These are phyloP conservation scores for Coleophora deauratella DNA, from an alignment of 2,888 invertebrate species.

Conservation along the genomic window DNA sequence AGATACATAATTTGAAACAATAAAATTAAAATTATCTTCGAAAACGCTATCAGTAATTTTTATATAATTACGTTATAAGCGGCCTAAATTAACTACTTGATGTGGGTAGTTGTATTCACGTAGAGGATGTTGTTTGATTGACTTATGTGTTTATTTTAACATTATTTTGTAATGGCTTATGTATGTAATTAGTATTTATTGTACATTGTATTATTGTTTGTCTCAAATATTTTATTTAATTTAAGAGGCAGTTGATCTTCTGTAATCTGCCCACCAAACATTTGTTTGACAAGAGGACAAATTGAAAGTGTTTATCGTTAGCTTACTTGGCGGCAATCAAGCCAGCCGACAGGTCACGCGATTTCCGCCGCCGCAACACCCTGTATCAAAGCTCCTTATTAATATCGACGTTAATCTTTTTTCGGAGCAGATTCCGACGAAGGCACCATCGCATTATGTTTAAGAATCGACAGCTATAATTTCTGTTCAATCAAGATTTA, in stretches of 20 bases:
- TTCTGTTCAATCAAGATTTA: conserved; percentile 75
- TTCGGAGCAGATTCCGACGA: conserved; percentile 66
- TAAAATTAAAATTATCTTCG: no score
- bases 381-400: conserved; percentile 73
- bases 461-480: conserved; percentile 74
- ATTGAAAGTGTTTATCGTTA: no score
- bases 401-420: conserved; percentile 72
- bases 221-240: no score
- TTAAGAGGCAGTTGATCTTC: no score
- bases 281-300: no score
- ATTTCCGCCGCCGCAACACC: conserved; percentile 7
- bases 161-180: no score
- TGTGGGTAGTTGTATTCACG: conserved; percentile 24
- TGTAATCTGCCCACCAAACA: no score
- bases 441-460: conserved; percentile 68
- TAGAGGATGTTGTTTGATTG: neutral
- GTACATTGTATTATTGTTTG: no score
- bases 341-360: neutral
- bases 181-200: no score
- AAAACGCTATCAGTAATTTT: conserved; percentile 67
- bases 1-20: no score
- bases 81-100: conserved; percentile 65
- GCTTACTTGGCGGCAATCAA: neutral
- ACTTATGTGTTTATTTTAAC: neutral
- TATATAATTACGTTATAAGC: conserved; percentile 64